A percentile compares a stretch with the other conserved stretches of the same genome.
These are phyloP conservation scores for Psittacara wagleri DNA, from an alignment of 2,113 vertebrate genomes.

Conservation along the genomic window DNA sequence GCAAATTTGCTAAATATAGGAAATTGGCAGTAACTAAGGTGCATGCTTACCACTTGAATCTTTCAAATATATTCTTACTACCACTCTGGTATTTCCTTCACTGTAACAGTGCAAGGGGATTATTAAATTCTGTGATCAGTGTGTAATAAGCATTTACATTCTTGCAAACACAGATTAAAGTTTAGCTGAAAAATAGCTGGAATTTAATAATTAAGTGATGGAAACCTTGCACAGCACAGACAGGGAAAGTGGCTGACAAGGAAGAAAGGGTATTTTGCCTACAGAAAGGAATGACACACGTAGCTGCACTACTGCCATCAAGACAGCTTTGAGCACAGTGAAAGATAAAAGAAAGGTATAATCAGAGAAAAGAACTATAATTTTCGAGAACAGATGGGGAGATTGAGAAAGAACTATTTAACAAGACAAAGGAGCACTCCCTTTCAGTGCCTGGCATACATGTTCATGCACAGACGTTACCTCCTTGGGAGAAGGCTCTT, in stretches of 20 bases:
- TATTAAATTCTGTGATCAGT: not conserved
- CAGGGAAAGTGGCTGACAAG: not conserved
- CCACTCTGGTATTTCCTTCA: not conserved
- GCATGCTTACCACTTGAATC: not conserved
- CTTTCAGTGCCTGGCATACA: not conserved
- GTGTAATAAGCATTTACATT: not conserved
- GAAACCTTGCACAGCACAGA: not conserved
- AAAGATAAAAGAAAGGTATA: conserved; percentile 44
- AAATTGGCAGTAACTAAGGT: not conserved
- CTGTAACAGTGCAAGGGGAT: not conserved
- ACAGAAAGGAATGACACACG: not conserved
- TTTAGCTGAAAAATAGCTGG: not conserved
- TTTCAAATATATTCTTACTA: not conserved
- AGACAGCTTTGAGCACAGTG: conserved; percentile 13
- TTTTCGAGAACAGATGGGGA: conserved; percentile 30
- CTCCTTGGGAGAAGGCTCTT: not conserved
- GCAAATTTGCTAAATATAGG: not conserved
- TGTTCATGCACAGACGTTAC: rapidly evolving
- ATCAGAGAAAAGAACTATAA: conserved; percentile 58
- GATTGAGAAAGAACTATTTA: conserved; percentile 18
- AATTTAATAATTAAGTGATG: not conserved
- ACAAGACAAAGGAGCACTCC: conserved; percentile 8
- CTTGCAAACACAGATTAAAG: not conserved
- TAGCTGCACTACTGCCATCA: conserved; percentile 4
- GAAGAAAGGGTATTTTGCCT: conserved; percentile 15